These are phyloP conservation scores for Glaucomys volans DNA, from an alignment of 2,113 vertebrate genomes.

Conservation along the genomic window DNA sequence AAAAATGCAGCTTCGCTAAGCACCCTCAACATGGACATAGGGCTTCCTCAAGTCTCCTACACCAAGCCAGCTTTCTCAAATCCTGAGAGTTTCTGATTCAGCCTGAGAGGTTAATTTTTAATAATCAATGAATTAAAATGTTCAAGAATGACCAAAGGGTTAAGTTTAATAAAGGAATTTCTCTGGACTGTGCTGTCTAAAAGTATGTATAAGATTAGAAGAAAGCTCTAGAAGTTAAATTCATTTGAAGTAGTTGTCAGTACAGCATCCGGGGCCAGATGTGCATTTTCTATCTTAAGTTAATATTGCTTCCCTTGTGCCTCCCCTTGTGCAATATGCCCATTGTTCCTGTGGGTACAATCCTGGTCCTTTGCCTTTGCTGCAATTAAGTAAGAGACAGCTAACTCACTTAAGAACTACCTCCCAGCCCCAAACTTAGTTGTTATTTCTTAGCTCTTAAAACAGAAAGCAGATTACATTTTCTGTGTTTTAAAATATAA, in stretches of 20 bases:
- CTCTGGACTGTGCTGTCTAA: neutral
- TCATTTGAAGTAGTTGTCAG: neutral
- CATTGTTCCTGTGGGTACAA: neutral
- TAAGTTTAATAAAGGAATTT: conserved; percentile 67
- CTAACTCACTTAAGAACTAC: neutral
- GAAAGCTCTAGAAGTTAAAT: conserved; percentile 8
- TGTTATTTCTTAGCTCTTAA: neutral
- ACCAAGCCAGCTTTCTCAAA: conserved; percentile 37
- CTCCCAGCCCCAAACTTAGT: neutral
- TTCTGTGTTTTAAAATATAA: conserved; percentile 27
- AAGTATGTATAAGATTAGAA: neutral
- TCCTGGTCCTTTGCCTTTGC: neutral
- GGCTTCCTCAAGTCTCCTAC: neutral
- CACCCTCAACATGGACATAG: neutral
- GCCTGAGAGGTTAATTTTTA: conserved; percentile 71
- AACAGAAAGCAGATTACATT: conserved; percentile 5
- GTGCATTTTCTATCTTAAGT: neutral
- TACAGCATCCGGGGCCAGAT: neutral
- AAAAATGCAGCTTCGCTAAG: neutral
- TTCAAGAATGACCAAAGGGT: conserved; percentile 33
- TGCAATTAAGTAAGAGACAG: neutral
- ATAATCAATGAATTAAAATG: conserved; percentile 71
- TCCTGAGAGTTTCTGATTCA: conserved; percentile 43
- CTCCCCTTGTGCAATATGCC: neutral
- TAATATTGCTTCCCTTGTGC: neutral